Evolutionary conservation across 2,113 vertebrate genomes (phyloP).

Genomic region (Gadus chalcogrammus): DNA sequence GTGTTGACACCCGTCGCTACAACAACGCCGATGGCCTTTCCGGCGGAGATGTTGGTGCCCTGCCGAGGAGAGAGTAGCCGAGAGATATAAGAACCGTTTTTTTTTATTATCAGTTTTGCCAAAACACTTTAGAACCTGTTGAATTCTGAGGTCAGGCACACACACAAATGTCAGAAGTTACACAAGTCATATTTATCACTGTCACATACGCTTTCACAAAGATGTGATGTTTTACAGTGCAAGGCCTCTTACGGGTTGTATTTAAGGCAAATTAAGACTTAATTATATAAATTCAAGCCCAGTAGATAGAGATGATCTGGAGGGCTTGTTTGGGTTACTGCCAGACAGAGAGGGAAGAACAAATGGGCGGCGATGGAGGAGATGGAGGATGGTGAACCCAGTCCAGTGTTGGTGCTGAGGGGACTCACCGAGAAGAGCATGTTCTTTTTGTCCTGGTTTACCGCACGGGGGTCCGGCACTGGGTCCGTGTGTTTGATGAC

Average conservation of each 20-base stretch:
- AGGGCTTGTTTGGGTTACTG: not conserved
- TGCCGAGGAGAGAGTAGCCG: conserved; percentile 36
- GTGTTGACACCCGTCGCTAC: conserved; percentile 92
- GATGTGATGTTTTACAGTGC: not conserved
- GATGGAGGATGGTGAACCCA: too few species aligned
- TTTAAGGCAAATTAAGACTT: too few species aligned
- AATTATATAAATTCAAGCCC: too few species aligned
- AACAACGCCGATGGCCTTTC: conserved; percentile 94
- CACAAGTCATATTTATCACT: not conserved
- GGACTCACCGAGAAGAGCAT: conserved; percentile 98
- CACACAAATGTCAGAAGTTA: not conserved
- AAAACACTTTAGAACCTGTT: not conserved
- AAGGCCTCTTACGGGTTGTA: too few species aligned
- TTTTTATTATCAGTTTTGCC: not conserved
- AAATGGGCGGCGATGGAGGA: too few species aligned
- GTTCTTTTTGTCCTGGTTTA: conserved; percentile 99
- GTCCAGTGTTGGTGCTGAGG: not conserved
- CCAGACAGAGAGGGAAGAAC: not conserved
- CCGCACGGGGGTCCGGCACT: conserved; percentile 95
- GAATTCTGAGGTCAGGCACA: too few species aligned
- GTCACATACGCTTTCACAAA: not conserved
- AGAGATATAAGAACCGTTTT: not conserved
- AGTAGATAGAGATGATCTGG: too few species aligned
- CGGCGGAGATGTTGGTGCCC: conserved; percentile 97
- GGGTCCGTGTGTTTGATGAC: conserved; percentile 99